Evolutionary conservation across 2,797 vertebrate genomes (phyloP).

Genomic region (Sphenodon punctatus): DNA sequence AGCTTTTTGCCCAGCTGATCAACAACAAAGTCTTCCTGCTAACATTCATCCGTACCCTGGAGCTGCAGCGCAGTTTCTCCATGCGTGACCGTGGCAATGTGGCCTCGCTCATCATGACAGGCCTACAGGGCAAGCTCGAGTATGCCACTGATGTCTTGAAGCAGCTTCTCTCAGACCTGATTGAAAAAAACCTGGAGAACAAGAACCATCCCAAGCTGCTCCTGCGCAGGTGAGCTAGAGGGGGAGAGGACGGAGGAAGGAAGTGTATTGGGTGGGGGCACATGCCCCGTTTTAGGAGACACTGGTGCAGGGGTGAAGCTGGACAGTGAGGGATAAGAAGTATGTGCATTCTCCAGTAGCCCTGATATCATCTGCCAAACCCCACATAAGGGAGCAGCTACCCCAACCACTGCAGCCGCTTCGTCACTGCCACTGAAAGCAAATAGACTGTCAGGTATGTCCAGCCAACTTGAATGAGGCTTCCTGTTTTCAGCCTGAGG

Average conservation of each 20-base stretch:
- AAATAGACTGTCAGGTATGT: too few species aligned
- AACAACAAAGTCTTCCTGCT: conserved; percentile 99
- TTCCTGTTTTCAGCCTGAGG: too few species aligned
- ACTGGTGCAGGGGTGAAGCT: background rate
- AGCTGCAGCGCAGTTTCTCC: conserved; percentile 95
- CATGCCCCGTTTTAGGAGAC: background rate
- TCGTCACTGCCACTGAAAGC: too few species aligned
- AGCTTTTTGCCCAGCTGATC: conserved; percentile 95
- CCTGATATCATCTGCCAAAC: background rate
- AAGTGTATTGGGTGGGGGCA: fast-evolving
- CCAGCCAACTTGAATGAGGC: too few species aligned
- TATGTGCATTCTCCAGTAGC: background rate
- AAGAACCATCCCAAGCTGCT: conserved; percentile 98
- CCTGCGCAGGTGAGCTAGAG: conserved; percentile 91
- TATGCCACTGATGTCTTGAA: conserved; percentile 97
- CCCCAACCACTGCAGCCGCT: too few species aligned
- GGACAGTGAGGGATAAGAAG: background rate
- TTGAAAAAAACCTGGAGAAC: conserved; percentile 97
- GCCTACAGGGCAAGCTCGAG: conserved; percentile 92
- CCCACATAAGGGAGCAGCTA: too few species aligned
- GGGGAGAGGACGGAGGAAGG: fast-evolving
- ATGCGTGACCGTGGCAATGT: conserved; percentile 98
- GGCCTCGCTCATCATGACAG: conserved; percentile 98
- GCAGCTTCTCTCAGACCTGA: conserved; percentile 95
- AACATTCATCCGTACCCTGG: conserved; percentile 95